Conservation (phyloP, 2,113 vertebrate genomes). For the Mystacornis crossleyi region DNA sequence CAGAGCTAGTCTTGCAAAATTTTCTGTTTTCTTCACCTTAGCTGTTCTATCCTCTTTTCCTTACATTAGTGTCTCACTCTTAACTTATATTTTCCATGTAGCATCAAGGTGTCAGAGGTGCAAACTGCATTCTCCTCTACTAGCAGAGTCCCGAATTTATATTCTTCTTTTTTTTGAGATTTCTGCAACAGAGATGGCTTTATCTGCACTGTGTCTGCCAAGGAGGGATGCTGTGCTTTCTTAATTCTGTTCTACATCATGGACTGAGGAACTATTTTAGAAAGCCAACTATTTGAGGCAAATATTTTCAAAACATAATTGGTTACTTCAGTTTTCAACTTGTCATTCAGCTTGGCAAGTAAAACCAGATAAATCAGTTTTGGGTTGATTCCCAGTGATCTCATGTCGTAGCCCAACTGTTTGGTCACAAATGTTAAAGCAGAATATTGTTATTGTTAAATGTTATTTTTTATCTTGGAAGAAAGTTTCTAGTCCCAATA, state of each 20-base stretch:
- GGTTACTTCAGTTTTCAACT: background rate
- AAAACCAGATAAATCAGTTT: background rate
- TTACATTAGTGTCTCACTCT: background rate
- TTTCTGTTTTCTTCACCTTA: background rate
- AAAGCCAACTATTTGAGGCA: background rate
- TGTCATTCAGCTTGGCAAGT: background rate
- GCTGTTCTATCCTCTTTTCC: background rate
- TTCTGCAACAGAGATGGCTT: background rate
- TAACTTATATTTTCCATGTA: background rate
- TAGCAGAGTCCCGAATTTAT: background rate
- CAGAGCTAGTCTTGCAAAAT: background rate
- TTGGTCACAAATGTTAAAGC: constrained; percentile 18
- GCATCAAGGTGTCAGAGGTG: background rate
- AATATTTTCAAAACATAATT: background rate
- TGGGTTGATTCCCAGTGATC: background rate
- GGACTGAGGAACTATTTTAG: background rate
- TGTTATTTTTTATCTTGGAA: background rate
- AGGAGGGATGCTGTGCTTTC: background rate
- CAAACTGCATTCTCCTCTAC: background rate
- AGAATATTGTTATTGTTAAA: background rate
- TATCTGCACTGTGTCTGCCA: background rate
- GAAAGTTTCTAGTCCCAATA: background rate
- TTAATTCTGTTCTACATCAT: background rate
- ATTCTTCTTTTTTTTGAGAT: background rate
- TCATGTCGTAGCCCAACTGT: background rate